Evolutionary conservation across 2,888 invertebrate genomes (phyloP).

Genomic region (Dryococelus australis): DNA sequence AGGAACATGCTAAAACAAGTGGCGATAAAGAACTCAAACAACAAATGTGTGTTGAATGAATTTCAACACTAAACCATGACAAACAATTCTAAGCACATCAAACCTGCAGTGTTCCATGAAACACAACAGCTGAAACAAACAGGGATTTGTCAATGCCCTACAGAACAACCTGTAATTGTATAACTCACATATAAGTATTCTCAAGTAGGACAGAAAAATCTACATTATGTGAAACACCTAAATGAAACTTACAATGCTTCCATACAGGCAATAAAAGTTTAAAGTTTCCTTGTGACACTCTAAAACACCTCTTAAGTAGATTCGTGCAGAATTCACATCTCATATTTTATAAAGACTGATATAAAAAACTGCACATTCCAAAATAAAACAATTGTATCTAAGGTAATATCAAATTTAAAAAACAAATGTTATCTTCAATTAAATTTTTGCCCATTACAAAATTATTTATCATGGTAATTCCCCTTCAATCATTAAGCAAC

Average conservation of each 20-base stretch:
- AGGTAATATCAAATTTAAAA: not conserved
- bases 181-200: too few relatives aligned
- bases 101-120: not conserved
- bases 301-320: not conserved
- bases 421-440: not conserved
- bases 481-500: not conserved
- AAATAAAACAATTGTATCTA: not conserved
- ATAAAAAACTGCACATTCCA: not conserved
- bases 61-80: not conserved
- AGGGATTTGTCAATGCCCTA: too few relatives aligned
- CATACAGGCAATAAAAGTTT: too few relatives aligned
- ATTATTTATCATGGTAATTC: not conserved
- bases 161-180: too few relatives aligned
- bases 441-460: not conserved
- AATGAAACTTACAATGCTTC: too few relatives aligned
- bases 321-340: not conserved
- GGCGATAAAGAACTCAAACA: not conserved
- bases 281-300: too few relatives aligned
- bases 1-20: not conserved
- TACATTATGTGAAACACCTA: too few relatives aligned
- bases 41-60: not conserved
- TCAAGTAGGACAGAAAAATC: too few relatives aligned
- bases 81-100: not conserved
- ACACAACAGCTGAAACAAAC: too few relatives aligned
- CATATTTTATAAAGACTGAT: not conserved